Evolutionary conservation across 2,113 vertebrate genomes (phyloP), one percentile per base, ranked within the genome.

Genomic region (Talpa occidentalis): DNA sequence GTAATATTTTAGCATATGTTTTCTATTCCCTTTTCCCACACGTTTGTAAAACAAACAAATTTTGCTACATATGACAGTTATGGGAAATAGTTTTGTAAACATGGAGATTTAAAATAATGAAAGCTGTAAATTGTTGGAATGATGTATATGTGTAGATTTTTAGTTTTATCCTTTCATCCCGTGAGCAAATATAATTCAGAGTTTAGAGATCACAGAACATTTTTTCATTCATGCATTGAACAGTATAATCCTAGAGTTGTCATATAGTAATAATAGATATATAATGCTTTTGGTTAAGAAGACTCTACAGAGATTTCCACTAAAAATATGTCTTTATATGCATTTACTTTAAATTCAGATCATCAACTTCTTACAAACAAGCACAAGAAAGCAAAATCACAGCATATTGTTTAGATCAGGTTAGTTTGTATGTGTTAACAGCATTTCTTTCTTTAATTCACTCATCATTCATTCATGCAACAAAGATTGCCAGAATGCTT

Each of bases 31-130:
- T 49, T 60, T 89, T 88, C 70, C 64, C 9, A 86, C 28, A 12
- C 4, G 77, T 47, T 90, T 92, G 60, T 52, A 72, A 93, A 72
- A 80, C 1, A 56, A 54, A 70, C 42, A 89, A 76, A 90, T 67
- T 77, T 32, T 64, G 42, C 28, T 64, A 76, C 16, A 35, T 28
- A 54, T 80, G 49, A 70, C 4, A 40, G 60, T 54, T 35, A n/a
- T 59, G 37, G 47, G 10, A 64, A 85, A 56, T 56, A 5, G 37
- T 81, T 30, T 69, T 74, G 42, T 22, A 52, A 74, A 62, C 16
- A 62, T 11, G 8, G 4, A 81, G 9, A 16, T 69, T 56, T 92
- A 11, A 88, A 91, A 59, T 35, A 91, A 74, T 30, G 60, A 84
- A 35, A 16, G n/a, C 5, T 37, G 26, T 6, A 14, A 87, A 28